phyloP scores from a whole-genome alignment of 1,140 invertebrate species.

The Chlorops oryzae region DNA sequence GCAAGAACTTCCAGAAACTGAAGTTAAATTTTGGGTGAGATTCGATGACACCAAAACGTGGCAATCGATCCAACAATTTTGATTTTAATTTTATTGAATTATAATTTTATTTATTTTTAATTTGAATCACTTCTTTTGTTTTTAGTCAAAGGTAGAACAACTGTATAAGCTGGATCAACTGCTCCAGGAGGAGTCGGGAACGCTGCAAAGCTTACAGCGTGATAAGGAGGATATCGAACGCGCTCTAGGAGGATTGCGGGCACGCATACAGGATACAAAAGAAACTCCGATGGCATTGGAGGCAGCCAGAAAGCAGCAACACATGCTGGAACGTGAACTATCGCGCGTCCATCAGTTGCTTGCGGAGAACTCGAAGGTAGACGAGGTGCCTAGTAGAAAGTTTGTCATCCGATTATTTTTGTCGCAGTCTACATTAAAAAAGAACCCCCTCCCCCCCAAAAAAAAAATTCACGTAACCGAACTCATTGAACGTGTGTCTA shows the following conservation, averaged over 20 bases:
- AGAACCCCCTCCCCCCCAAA: no score
- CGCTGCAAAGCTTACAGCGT: constrained; percentile 73
- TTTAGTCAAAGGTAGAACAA: constrained; percentile 70
- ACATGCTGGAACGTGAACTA: constrained; percentile 72
- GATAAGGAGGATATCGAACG: constrained; percentile 81
- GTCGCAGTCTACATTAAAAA: no score
- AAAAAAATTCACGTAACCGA: no score
- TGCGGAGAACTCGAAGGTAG: constrained; percentile 84
- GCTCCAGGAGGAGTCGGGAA: constrained; percentile 80
- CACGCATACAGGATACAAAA: constrained; percentile 55
- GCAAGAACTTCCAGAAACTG: no score
- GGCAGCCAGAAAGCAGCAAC: constrained; percentile 64
- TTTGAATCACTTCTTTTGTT: not conserved
- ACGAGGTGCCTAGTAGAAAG: constrained; percentile 48
- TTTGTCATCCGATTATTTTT: constrained; percentile 25
- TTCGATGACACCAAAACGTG: not conserved
- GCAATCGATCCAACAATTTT: not conserved
- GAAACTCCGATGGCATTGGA: constrained; percentile 58
- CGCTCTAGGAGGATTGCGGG: constrained; percentile 61
- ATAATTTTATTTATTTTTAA: not conserved
- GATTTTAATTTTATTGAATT: not conserved
- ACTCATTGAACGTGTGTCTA: no score
- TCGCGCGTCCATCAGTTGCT: constrained; percentile 75
- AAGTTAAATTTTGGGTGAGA: no score
- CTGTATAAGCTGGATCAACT: constrained; percentile 76